phyloP scores from a whole-genome alignment of 2,888 invertebrate species.

The Drosophila fulvimacula region DNA sequence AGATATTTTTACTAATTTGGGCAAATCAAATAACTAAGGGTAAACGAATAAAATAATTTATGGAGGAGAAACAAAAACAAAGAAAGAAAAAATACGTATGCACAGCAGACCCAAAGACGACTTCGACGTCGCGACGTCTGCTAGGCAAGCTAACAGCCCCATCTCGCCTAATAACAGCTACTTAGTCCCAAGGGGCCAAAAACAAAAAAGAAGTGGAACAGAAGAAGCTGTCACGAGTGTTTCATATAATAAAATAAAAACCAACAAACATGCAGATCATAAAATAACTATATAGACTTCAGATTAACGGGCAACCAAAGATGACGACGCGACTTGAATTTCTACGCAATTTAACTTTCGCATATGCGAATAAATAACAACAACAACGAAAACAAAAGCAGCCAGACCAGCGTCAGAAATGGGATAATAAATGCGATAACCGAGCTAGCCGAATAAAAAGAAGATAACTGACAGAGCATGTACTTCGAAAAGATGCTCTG shows the following conservation, averaged over 20 bases:
- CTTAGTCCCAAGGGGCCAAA: slow-evolving; percentile 8
- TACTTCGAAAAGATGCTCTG: neutral
- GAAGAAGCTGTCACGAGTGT: slow-evolving; percentile 32
- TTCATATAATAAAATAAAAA: slow-evolving; percentile 54
- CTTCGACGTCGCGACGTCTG: slow-evolving; percentile 3
- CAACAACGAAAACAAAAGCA: neutral
- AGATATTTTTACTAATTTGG: slow-evolving; percentile 51
- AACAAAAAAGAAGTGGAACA: neutral
- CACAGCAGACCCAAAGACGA: slow-evolving; percentile 40
- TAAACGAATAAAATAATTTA: slow-evolving; percentile 43
- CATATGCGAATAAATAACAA: slow-evolving; percentile 50
- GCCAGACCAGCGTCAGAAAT: slow-evolving; percentile 37
- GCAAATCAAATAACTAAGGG: slow-evolving; percentile 41
- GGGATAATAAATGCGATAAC: slow-evolving; percentile 70
- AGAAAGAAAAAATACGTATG: slow-evolving; percentile 17
- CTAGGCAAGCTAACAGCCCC: slow-evolving; percentile 13
- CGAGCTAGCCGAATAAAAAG: slow-evolving; percentile 17
- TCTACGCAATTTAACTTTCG: slow-evolving; percentile 77
- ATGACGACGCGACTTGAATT: slow-evolving; percentile 70
- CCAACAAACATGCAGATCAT: slow-evolving; percentile 67
- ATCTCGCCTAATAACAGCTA: neutral
- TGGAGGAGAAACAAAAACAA: slow-evolving; percentile 23
- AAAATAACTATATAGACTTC: slow-evolving; percentile 68
- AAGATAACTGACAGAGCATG: neutral
- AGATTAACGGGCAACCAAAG: slow-evolving; percentile 46